Percentiles rank a stretch among this genome's conserved stretches.
These are phyloP conservation scores for Sarotherodon lohbergeri DNA, from an alignment of 2,113 vertebrate genomes.

Conservation along the genomic window DNA sequence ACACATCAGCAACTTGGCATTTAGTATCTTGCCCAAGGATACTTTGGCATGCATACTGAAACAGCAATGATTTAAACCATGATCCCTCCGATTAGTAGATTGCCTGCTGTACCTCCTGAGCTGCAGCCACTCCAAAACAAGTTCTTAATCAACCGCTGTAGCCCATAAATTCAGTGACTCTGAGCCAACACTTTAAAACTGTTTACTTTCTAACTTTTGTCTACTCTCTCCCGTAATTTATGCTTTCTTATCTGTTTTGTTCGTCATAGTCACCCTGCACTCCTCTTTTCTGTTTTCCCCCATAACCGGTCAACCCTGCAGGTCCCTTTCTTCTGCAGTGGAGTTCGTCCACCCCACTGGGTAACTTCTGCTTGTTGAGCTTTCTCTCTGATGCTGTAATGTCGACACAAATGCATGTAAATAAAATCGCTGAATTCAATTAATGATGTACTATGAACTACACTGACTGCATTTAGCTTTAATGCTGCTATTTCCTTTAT, in stretches of 20 bases:
- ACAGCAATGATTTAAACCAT: background rate
- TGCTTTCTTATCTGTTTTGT: background rate
- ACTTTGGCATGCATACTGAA: background rate
- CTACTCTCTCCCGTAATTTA: background rate
- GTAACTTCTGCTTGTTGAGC: background rate
- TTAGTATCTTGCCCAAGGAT: background rate
- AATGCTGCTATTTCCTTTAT: background rate
- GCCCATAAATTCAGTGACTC: background rate
- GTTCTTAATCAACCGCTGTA: background rate
- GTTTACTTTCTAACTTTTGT: rapidly evolving
- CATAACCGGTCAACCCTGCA: background rate
- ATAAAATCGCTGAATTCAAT: background rate
- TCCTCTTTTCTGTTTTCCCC: background rate
- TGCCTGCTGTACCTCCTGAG: background rate
- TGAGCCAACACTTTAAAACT: background rate
- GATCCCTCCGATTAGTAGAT: background rate
- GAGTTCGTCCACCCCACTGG: background rate
- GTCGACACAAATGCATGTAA: background rate
- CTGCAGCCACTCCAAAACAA: background rate
- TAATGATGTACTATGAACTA: background rate
- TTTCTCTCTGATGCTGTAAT: background rate
- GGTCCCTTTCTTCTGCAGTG: background rate
- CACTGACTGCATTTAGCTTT: background rate
- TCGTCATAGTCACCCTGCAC: background rate
- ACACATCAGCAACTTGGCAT: background rate